Conservation (phyloP, 1,140 invertebrate genomes). For the Caenorhabditis latens region DNA sequence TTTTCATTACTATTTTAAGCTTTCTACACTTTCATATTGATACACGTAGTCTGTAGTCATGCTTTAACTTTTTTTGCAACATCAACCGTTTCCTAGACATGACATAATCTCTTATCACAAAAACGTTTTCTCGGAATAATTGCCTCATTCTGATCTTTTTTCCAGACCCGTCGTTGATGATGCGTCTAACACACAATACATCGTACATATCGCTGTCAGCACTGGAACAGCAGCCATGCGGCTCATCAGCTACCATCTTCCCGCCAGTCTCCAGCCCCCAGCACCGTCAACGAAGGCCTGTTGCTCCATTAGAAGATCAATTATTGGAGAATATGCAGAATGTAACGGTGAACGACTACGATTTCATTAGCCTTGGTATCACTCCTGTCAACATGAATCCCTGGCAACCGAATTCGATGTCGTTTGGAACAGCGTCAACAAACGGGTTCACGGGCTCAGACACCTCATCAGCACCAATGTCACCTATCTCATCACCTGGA, state of each 20-base stretch:
- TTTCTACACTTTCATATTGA: too few species aligned
- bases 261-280: neutral
- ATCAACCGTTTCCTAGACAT: too few species aligned
- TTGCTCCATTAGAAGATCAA: conserved; percentile 18
- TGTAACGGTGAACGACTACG: neutral
- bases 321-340: conserved; percentile 8
- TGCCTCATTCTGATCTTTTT: neutral
- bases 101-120: too few species aligned
- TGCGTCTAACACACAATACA: conserved; percentile 42
- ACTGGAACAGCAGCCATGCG: conserved; percentile 4
- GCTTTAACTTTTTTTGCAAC: too few species aligned
- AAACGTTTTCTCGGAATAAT: too few species aligned
- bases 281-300: neutral
- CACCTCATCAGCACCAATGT: conserved; percentile 37
- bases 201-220: conserved; percentile 43
- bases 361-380: conserved; percentile 32
- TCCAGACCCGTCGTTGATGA: conserved; percentile 45
- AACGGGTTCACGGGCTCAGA: conserved; percentile 38
- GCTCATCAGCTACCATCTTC: conserved; percentile 15
- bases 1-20: too few species aligned
- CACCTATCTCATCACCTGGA: conserved; percentile 32
- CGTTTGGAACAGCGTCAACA: conserved; percentile 15
- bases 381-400: neutral
- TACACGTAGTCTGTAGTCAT: too few species aligned
- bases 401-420: neutral